These are phyloP conservation scores for Pyralis farinalis DNA, from an alignment of 2,888 invertebrate genomes.

Conservation along the genomic window DNA sequence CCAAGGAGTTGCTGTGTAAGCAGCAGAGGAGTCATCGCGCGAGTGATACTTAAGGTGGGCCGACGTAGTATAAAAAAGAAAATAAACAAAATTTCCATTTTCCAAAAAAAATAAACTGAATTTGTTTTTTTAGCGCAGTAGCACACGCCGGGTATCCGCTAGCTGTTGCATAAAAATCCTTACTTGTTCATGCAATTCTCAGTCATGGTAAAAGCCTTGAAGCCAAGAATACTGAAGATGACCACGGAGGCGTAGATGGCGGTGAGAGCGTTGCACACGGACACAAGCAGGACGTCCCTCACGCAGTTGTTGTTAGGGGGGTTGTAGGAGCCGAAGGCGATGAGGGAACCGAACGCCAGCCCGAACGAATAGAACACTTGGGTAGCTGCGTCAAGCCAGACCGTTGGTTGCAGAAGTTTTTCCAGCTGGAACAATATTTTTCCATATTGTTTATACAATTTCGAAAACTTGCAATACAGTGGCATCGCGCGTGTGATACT, in stretches of 20 bases:
- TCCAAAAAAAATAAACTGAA: no score
- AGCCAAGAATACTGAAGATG: slow-evolving; percentile 96
- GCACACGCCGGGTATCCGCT: no score
- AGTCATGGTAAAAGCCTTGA: slow-evolving; percentile 95
- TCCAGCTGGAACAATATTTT: slow-evolving; percentile 83
- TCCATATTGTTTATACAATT: no score
- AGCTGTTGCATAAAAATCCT: slow-evolving; percentile 38
- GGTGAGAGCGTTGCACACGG: slow-evolving; percentile 95
- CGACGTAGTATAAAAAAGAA: no score
- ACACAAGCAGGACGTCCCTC: slow-evolving; percentile 93
- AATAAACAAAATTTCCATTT: no score
- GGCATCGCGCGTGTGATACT: no score
- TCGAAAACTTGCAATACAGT: no score
- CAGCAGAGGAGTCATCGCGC: no score
- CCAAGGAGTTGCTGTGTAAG: no score
- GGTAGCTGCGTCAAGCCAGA: slow-evolving; percentile 98
- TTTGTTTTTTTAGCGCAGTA: no score
- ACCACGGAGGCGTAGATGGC: slow-evolving; percentile 97
- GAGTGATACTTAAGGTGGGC: no score
- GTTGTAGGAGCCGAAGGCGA: slow-evolving; percentile 98
- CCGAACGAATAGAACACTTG: slow-evolving; percentile 98
- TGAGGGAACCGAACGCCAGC: slow-evolving; percentile 95
- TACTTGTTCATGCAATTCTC: slow-evolving; percentile 87
- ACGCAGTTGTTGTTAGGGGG: slow-evolving; percentile 97
- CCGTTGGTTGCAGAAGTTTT: slow-evolving; percentile 91